A percentile compares a stretch with the other conserved stretches of the same genome.
These are phyloP conservation scores for Pseudomyrmex flavicornis DNA, from an alignment of 1,140 invertebrate species.

Conservation along the genomic window DNA sequence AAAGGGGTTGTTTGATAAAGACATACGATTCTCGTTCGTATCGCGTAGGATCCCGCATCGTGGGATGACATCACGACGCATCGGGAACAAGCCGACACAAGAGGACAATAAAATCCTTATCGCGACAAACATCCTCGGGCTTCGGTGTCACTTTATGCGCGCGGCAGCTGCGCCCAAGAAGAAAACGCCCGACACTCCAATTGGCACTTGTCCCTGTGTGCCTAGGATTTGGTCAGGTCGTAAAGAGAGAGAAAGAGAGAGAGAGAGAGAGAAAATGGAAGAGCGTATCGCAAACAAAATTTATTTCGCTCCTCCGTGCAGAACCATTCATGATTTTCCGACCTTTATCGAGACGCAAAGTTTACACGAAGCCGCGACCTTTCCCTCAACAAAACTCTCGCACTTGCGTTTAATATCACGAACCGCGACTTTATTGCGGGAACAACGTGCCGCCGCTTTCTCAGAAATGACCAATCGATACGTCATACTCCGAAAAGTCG, in stretches of 20 bases:
- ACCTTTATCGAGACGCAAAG: constrained; percentile 49
- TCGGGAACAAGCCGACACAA: constrained; percentile 69
- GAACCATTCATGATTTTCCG: constrained; percentile 61
- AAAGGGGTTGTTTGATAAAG: too few relatives aligned
- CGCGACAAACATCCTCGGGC: constrained; percentile 72
- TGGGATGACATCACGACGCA: constrained; percentile 38
- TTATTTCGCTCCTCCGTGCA: constrained; percentile 28
- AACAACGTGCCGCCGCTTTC: constrained; percentile 22
- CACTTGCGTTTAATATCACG: constrained; percentile 41
- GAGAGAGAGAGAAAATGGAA: background rate
- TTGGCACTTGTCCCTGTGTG: constrained; percentile 74
- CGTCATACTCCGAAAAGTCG: constrained; percentile 39
- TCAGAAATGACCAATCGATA: constrained; percentile 40
- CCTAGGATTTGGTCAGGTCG: constrained; percentile 74
- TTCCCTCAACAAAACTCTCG: constrained; percentile 32
- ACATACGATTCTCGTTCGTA: background rate
- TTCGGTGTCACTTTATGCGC: constrained; percentile 61
- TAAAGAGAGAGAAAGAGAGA: constrained; percentile 52
- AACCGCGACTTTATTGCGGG: constrained; percentile 46
- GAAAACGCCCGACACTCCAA: constrained; percentile 52
- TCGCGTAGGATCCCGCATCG: background rate
- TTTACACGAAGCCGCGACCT: constrained; percentile 51
- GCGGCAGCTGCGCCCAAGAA: constrained; percentile 64
- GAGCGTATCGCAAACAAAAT: constrained; percentile 34
- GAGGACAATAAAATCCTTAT: constrained; percentile 76